These are phyloP conservation scores for Petrocephalus sullivani DNA, from an alignment of 2,797 vertebrate genomes.

Conservation along the genomic window DNA sequence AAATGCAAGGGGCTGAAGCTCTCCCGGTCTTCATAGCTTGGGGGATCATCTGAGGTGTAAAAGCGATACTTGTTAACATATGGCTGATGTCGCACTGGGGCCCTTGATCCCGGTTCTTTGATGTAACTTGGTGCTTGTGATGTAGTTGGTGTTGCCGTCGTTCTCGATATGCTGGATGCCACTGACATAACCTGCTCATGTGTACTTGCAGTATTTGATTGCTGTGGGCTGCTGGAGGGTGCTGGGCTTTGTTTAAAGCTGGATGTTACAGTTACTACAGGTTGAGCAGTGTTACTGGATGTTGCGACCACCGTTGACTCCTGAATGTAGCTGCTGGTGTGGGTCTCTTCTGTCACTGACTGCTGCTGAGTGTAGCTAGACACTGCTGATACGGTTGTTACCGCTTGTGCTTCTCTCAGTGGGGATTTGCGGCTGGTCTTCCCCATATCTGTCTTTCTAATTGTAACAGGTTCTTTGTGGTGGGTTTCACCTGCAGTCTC, in stretches of 20 bases:
- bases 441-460: constrained; percentile 42
- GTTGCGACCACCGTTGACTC: constrained; percentile 59
- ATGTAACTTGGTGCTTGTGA: constrained; percentile 43
- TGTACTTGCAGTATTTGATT: constrained; percentile 19
- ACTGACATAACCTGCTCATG: constrained; percentile 28
- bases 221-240: constrained; percentile 17
- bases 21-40: constrained; percentile 72
- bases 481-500: background rate
- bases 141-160: constrained; percentile 15
- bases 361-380: constrained; percentile 64
- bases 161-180: constrained; percentile 25
- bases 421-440: constrained; percentile 27
- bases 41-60: constrained; percentile 67
- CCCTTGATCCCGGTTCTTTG: constrained; percentile 31
- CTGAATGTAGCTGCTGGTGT: constrained; percentile 50
- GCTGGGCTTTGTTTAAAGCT: background rate
- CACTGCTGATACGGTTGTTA: constrained; percentile 62
- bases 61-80: constrained; percentile 46
- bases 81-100: constrained; percentile 24
- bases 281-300: constrained; percentile 60
- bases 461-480: constrained; percentile 33
- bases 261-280: constrained; percentile 47
- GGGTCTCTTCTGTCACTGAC: constrained; percentile 49
- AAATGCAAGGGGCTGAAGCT: constrained; percentile 65
- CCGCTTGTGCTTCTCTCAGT: constrained; percentile 46